Evolutionary conservation across 2,888 invertebrate species (phyloP).

Genomic region (Adela reaumurella): DNA sequence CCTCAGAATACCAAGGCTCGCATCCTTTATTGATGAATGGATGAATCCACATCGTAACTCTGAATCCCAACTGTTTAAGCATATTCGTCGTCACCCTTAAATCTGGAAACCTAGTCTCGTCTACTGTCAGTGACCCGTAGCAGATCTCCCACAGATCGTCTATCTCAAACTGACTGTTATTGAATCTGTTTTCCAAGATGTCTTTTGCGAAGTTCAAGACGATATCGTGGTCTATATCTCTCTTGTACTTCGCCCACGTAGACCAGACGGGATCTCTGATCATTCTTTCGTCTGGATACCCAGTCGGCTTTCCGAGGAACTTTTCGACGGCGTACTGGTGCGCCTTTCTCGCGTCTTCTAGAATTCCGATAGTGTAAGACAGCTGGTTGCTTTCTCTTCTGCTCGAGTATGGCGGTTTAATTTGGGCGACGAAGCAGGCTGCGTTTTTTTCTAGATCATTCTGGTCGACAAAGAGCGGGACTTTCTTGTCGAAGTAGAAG

Average conservation of each 20-base stretch:
- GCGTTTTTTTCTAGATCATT: slow-evolving; percentile 44
- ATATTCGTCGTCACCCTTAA: slow-evolving; percentile 41
- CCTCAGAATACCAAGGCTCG: slow-evolving; percentile 46
- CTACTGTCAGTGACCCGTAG: slow-evolving; percentile 58
- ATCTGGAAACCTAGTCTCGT: slow-evolving; percentile 49
- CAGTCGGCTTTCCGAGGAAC: slow-evolving; percentile 56
- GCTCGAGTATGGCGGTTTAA: slow-evolving; percentile 42
- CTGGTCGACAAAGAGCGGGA: slow-evolving; percentile 65
- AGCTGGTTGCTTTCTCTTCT: slow-evolving; percentile 37
- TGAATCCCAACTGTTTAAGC: slow-evolving; percentile 41
- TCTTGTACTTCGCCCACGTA: slow-evolving; percentile 61
- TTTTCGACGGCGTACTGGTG: slow-evolving; percentile 59
- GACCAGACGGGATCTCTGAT: slow-evolving; percentile 64
- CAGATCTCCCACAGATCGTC: slow-evolving; percentile 64
- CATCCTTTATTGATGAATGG: slow-evolving; percentile 61
- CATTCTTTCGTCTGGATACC: slow-evolving; percentile 53
- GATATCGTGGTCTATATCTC: slow-evolving; percentile 44
- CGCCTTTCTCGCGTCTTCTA: slow-evolving; percentile 51
- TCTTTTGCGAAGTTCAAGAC: slow-evolving; percentile 49
- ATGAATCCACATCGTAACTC: slow-evolving; percentile 62
- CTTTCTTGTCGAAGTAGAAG: slow-evolving; percentile 58
- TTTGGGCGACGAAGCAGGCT: slow-evolving; percentile 49
- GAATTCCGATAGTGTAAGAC: slow-evolving; percentile 60
- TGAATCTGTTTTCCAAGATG: slow-evolving; percentile 44
- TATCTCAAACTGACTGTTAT: slow-evolving; percentile 57